Conservation (phyloP, 2,888 invertebrate genomes). For the Cataglyphis cursor region DNA sequence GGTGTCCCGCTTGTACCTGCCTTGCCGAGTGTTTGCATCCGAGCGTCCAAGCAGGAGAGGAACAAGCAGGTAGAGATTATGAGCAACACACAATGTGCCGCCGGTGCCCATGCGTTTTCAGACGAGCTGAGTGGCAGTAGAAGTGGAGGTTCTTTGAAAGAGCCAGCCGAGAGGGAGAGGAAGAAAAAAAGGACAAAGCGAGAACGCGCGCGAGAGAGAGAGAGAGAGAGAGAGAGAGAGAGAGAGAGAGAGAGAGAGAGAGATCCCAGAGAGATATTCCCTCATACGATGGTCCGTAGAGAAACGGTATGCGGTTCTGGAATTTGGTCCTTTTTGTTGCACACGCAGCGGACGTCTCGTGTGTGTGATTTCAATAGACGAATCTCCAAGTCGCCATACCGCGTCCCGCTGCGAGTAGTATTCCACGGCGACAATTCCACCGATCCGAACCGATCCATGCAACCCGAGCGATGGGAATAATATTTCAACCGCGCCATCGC, state of each 20-base stretch:
- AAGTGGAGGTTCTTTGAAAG: conserved; percentile 61
- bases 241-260: conserved; percentile 56
- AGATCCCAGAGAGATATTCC: conserved; percentile 69
- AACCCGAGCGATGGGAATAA: conserved; percentile 64
- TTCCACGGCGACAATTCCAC: conserved; percentile 77
- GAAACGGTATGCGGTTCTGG: conserved; percentile 78
- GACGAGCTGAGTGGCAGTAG: conserved; percentile 58
- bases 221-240: conserved; percentile 49
- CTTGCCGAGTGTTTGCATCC: conserved; percentile 68
- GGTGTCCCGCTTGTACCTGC: conserved; percentile 48
- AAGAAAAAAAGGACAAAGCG: conserved; percentile 66
- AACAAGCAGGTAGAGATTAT: conserved; percentile 76
- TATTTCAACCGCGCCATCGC: conserved; percentile 67
- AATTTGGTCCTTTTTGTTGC: conserved; percentile 75
- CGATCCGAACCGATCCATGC: conserved; percentile 43
- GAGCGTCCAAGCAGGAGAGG: conserved; percentile 65
- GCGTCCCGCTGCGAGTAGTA: conserved; percentile 79
- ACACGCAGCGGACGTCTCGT: conserved; percentile 50
- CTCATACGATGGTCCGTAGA: conserved; percentile 70
- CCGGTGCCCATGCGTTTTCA: conserved; percentile 60
- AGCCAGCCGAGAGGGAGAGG: conserved; percentile 44
- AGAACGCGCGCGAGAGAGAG: conserved; percentile 38
- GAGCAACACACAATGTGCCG: conserved; percentile 68
- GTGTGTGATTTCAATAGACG: conserved; percentile 77
- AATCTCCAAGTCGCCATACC: conserved; percentile 69